Evolutionary conservation across 2,797 vertebrate species (phyloP), one percentile per base, ranked within the genome.

Genomic region (Labroides dimidiatus): DNA sequence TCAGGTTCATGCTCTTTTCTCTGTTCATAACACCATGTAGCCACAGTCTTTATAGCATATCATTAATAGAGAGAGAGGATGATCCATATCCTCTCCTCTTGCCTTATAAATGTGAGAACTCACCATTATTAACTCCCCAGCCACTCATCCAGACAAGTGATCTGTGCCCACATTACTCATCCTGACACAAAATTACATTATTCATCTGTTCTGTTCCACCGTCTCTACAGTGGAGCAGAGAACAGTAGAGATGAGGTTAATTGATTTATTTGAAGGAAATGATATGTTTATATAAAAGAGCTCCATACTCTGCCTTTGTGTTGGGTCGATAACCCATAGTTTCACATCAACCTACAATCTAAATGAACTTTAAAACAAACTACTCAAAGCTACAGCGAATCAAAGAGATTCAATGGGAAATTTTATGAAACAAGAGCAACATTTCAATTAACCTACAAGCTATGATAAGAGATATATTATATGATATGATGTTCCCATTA

Each of bases 141-240:
- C 74, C 55, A 71, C 71, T 84, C 72, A 65, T 78, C 24, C 60
- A 62, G 65, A 82, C 69, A 75, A 76, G 75, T 85, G 80, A 89
- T 87, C 62, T 78, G 78, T 55, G 45, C 58, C 39, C 5, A 4
- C 74, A 76, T 86, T 82, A 75, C 71, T 89, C 86, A 84, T 71
- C 78, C 56, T 72, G 72, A 81, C 83, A 81, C 23, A 58, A 81
- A 80, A 74, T 76, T 59, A 69, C 74, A 83, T 80, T 71, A 82
- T 77, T 86, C 69, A 81, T 81, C 76, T 70, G 55, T 67, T 36
- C 45, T 61, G 20, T 61, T 58, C 33, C 56, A 9, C 60, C 12
- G 27, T 52, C 36, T 75, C 39, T 50, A 16, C 27, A 37, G 19
- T 10, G 33, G 39, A 68, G 23, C 24, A 1, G 41, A 69, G 57